Conservation (phyloP, 2,888 invertebrate species). For the Meiosimyza platycephala region DNA sequence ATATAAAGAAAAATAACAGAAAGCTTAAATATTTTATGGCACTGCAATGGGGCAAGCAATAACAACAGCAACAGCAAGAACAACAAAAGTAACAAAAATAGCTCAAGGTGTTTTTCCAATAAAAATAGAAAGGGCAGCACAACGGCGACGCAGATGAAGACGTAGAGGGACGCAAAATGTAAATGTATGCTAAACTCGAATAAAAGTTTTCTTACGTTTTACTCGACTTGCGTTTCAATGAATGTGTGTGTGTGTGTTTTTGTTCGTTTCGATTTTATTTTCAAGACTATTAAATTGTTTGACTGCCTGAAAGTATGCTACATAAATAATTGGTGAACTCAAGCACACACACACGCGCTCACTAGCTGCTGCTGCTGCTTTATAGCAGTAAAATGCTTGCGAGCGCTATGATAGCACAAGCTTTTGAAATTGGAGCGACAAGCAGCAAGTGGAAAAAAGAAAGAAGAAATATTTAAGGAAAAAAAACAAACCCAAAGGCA, state of each 20-base stretch:
- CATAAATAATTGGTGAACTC: constrained; percentile 26
- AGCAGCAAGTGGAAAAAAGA: not conserved
- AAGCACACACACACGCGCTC: constrained; percentile 6
- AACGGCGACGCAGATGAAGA: not conserved
- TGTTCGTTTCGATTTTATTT: not conserved
- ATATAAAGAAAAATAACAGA: no score
- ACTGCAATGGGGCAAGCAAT: constrained; percentile 20
- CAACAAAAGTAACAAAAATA: constrained; percentile 30
- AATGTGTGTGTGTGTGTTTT: not conserved
- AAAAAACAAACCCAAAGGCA: not conserved
- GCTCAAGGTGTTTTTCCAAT: constrained; percentile 39
- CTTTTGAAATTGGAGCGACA: not conserved
- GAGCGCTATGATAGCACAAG: not conserved
- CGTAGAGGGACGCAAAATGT: not conserved
- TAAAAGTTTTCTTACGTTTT: constrained; percentile 17
- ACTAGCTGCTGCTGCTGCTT: not conserved
- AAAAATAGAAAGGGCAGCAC: constrained; percentile 19
- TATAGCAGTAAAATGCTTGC: not conserved
- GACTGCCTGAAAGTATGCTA: constrained; percentile 33
- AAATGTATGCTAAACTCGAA: constrained; percentile 13
- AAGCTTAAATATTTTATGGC: constrained; percentile 31
- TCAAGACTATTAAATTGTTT: constrained; percentile 25
- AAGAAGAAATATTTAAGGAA: not conserved
- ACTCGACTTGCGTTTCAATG: constrained; percentile 12
- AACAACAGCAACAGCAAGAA: not conserved